Percentiles rank a stretch among this genome's conserved stretches.
These are phyloP conservation scores for Cyclargus thomasi DNA, from an alignment of 1,140 invertebrate species.

Conservation along the genomic window DNA sequence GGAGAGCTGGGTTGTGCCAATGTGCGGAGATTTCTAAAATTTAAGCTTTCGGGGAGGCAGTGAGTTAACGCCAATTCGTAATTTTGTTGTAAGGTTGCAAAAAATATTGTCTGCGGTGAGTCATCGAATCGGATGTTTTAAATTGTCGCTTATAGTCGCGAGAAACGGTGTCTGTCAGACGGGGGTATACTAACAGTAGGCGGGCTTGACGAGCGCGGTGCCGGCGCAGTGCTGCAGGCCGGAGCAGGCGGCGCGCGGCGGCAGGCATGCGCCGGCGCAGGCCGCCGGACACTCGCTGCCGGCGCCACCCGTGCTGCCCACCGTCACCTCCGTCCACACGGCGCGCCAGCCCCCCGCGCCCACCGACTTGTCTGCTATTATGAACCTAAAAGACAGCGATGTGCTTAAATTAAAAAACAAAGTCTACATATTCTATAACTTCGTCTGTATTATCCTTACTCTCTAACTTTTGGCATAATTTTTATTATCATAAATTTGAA, in stretches of 20 bases:
- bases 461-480: too few relatives aligned
- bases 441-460: too few relatives aligned
- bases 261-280: constrained; percentile 56
- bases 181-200: constrained; percentile 58
- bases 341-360: constrained; percentile 86
- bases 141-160: too few relatives aligned
- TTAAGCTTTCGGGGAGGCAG: background rate
- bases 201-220: constrained; percentile 30
- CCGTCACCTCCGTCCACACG: constrained; percentile 90
- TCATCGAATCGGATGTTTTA: background rate
- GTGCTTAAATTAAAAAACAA: too few relatives aligned
- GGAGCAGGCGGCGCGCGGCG: constrained; percentile 56
- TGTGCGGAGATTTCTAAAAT: constrained; percentile 10
- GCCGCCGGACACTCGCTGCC: constrained; percentile 83
- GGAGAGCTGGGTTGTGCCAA: constrained; percentile 6
- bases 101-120: background rate
- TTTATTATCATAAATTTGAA: too few relatives aligned
- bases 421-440: too few relatives aligned
- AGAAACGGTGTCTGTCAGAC: too few relatives aligned
- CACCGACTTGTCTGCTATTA: constrained; percentile 81
- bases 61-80: background rate
- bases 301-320: constrained; percentile 86
- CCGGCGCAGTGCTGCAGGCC: constrained; percentile 60
- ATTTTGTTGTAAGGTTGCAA: background rate
- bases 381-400: constrained; percentile 79